Evolutionary conservation across 2,888 invertebrate genomes (phyloP).

Genomic region (Lycocerus yunnanus): DNA sequence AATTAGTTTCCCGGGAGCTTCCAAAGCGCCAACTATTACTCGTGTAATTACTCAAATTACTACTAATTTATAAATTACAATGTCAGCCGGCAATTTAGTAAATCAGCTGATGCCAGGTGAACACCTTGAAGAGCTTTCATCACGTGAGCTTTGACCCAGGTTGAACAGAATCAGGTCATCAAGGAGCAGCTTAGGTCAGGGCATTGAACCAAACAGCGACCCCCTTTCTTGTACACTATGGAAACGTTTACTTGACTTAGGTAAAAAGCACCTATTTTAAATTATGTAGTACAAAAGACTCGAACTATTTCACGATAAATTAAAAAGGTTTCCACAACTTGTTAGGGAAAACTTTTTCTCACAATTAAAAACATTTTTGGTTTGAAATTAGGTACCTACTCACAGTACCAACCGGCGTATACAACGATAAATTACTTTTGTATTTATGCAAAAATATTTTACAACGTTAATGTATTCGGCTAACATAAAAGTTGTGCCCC

Average conservation of each 20-base stretch:
- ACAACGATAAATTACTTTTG: neutral
- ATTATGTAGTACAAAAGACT: constrained; percentile 9
- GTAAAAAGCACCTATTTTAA: constrained; percentile 22
- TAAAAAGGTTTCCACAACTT: neutral
- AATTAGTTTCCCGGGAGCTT: neutral
- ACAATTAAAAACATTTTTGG: neutral
- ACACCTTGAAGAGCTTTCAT: constrained; percentile 37
- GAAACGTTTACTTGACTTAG: constrained; percentile 25
- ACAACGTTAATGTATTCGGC: neutral
- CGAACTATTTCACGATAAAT: neutral
- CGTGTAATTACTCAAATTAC: neutral
- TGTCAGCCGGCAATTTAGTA: constrained; percentile 27
- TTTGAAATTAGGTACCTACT: neutral
- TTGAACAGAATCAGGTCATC: constrained; percentile 47
- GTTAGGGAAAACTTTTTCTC: neutral
- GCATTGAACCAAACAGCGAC: constrained; percentile 42
- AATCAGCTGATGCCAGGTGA: constrained; percentile 45
- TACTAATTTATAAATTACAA: neutral
- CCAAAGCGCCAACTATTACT: neutral
- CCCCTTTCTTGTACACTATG: constrained; percentile 14
- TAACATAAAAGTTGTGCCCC: neutral
- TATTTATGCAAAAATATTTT: neutral
- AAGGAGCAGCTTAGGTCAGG: constrained; percentile 45
- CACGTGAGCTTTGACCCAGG: constrained; percentile 45
- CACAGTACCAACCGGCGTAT: neutral